phyloP scores from a whole-genome alignment of 2,797 vertebrate species.

The Alosa sapidissima region DNA sequence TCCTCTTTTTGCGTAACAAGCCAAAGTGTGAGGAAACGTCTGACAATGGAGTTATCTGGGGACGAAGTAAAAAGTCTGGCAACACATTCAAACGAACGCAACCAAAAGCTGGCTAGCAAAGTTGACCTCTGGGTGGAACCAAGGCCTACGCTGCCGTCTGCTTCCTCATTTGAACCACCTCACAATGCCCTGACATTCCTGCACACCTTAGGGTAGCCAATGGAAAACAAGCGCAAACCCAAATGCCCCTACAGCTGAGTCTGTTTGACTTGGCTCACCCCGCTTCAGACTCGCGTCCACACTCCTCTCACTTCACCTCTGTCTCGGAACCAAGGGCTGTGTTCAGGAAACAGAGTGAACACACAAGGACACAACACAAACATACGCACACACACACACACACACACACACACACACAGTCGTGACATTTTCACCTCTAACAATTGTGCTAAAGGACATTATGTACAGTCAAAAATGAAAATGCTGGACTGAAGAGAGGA shows the following conservation, averaged over 20 bases:
- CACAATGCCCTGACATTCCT: slow-evolving; percentile 34
- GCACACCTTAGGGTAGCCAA: slow-evolving; percentile 23
- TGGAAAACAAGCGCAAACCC: neutral
- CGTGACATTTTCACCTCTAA: neutral
- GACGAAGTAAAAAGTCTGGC: slow-evolving; percentile 27
- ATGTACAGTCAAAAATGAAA: neutral
- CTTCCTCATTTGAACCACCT: slow-evolving; percentile 30
- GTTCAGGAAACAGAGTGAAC: neutral
- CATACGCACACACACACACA: neutral
- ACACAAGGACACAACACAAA: neutral
- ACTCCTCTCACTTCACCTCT: slow-evolving; percentile 27
- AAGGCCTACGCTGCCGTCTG: slow-evolving; percentile 27
- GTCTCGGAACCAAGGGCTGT: slow-evolving; percentile 10
- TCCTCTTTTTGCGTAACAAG: slow-evolving; percentile 1
- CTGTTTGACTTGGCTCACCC: slow-evolving; percentile 52
- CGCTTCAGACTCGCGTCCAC: slow-evolving; percentile 26
- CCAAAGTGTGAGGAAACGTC: neutral
- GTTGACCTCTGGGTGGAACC: slow-evolving; percentile 37
- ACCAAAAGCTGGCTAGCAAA: neutral
- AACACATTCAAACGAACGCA: slow-evolving; percentile 9
- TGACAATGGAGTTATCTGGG: neutral
- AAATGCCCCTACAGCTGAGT: slow-evolving; percentile 39
- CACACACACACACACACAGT: neutral
- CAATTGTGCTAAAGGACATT: neutral
- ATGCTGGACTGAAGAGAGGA: neutral